Base-by-base conservation (phyloP, 2,113 vertebrate species). In the Lethenteron camtschaticum region DNA sequence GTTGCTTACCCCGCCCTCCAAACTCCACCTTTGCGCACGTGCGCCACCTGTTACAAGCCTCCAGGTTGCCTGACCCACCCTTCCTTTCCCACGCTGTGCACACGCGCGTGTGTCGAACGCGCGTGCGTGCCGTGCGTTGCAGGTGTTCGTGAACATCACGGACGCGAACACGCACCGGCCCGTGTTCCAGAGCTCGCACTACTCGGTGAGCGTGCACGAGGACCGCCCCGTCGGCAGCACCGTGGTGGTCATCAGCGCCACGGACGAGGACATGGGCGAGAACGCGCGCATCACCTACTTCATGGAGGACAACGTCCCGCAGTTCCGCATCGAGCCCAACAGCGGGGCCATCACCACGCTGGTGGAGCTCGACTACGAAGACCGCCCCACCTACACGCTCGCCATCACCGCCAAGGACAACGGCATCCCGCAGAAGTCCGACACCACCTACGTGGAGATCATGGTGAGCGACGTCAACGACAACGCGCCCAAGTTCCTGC, bases 401-500 rank as follows among this genome's bases (percentile, higher is more conserved):
- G 94, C 94, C 55, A 90, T 99, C 72, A 94, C 90, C 8, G 92
- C 90, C 20, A 88, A 90, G 73, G 92, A 99, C 78, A 99, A 99
- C 0, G 94, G 94, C 69, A 99, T 97, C 58, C 94, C 94, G 16
- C 94, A 99, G 79, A 99, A 99, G 79, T 86, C 91, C 0, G 94
- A 99, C 76, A 99, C 94, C 3, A 96, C 94, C 1, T 99, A 96
- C 0, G 91, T 99, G 41, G 94, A 99, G 79, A 85, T 99, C 68
- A 94, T 97, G 77, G 90, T 99, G 57, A 94, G 91, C 2, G 94
- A 99, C 0, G 88, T 99, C 13, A 99, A 99, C n/a, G 94, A 99
- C 76, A 99, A 99, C 0, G 85, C 92, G 0, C 94, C 94, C 0
- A 87, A 92, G 77, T 99, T 99, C 12, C 79, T 95, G 71, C 91